Evolutionary conservation across 1,140 invertebrate genomes (phyloP), one percentile per base, ranked within the genome.

Genomic region (Fragariocoptes setiger): DNA sequence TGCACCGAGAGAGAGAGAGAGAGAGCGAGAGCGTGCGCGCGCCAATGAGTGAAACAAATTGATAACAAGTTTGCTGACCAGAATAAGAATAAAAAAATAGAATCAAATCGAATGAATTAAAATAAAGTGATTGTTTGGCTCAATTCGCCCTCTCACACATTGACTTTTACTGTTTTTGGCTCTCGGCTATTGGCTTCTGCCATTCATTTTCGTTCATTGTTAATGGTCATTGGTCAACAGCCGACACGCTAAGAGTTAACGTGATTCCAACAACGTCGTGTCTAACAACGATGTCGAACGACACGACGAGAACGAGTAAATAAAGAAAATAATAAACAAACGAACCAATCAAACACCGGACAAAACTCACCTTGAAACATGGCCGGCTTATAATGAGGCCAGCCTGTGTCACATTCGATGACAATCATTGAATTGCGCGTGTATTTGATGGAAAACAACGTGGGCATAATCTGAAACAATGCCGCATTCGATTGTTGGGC

Each of bases 281-380:
- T n/a, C n/a, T n/a, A n/a, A n/a, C n/a, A n/a, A n/a, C n/a, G n/a
- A n/a, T n/a, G n/a, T n/a, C n/a, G n/a, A n/a, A n/a, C n/a, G n/a
- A n/a, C n/a, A n/a, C n/a, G n/a, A n/a, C n/a, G n/a, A 19, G 15
- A 39, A 17, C 19, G 17, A 4, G 14, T 15, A 39, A 19, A 13
- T 13, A 35, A n/a, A 35, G 31, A n/a, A n/a, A 35, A 8, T 14
- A 5, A 17, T 12, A 17, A 38, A 8, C 13, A 38, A 5, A 38
- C 12, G 15, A 17, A 38, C 14, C 4, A 12, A 38, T 8, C 8
- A 8, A 19, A 38, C 8, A 38, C n/a, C 21, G 19, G 8, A 12
- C 4, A 21, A 8, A 19, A 12, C 19, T 37, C 38, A 39, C 42
- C 42, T 41, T 42, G 42, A 42, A 42, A 42, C 42, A 42, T 42